Percentiles rank a stretch among this genome's conserved stretches.
Conservation (phyloP, 2,113 vertebrate genomes). For the Phrynosoma blainvillii region DNA sequence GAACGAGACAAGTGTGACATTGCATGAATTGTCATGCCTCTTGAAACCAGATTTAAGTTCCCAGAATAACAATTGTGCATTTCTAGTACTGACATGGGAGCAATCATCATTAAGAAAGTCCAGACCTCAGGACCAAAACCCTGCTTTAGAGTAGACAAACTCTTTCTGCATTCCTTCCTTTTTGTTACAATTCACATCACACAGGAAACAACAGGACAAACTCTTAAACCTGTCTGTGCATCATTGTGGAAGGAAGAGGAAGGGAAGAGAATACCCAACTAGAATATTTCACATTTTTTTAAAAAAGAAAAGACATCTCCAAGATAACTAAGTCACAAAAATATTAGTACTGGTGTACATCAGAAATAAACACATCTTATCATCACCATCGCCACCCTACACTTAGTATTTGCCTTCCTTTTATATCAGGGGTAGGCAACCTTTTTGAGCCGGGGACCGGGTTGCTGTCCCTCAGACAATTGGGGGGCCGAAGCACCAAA, state of each 20-base stretch:
- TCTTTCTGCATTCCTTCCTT: neutral
- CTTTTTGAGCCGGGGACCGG: too few species aligned
- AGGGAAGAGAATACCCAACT: too few species aligned
- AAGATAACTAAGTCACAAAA: neutral
- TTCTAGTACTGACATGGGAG: too few species aligned
- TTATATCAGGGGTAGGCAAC: neutral
- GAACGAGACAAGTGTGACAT: constrained; percentile 12
- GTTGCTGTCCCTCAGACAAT: too few species aligned
- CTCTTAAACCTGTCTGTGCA: neutral
- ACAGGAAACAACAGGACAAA: too few species aligned
- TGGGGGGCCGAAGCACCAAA: too few species aligned
- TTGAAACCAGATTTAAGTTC: neutral
- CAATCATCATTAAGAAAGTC: neutral
- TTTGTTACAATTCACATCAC: neutral
- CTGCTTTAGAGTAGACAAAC: neutral
- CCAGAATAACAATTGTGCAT: neutral
- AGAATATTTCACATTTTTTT: too few species aligned
- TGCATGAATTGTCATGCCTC: neutral
- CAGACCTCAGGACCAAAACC: neutral
- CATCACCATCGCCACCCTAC: too few species aligned
- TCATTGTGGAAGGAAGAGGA: too few species aligned
- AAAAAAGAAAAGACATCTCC: too few species aligned
- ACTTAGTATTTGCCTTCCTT: neutral
- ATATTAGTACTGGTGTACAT: too few species aligned
- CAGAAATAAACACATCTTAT: neutral